Evolutionary conservation across 2,113 vertebrate species (phyloP).

Genomic region (Oreochromis spilurus): DNA sequence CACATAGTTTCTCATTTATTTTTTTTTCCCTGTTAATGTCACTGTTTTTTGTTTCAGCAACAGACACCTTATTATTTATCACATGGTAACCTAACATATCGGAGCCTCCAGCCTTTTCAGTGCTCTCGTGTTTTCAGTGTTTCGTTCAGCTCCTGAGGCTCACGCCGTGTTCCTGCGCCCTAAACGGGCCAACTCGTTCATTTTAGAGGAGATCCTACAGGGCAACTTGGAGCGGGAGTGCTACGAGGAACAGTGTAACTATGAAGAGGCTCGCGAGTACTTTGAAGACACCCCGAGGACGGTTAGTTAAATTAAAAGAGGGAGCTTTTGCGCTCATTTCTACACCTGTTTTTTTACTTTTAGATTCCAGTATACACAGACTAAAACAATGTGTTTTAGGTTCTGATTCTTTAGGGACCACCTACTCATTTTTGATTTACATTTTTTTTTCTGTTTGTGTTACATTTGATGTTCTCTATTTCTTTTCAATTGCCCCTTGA

Average conservation of each 20-base stretch:
- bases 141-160: slow-evolving; percentile 50
- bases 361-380: neutral
- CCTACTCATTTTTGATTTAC: neutral
- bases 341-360: neutral
- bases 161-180: slow-evolving; percentile 70
- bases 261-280: slow-evolving; percentile 85
- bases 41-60: neutral
- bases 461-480: neutral
- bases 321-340: neutral
- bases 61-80: neutral
- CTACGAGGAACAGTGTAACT: slow-evolving; percentile 80
- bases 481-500: neutral
- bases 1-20: neutral
- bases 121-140: slow-evolving; percentile 53
- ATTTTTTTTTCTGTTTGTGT: neutral
- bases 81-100: neutral
- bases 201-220: slow-evolving; percentile 82
- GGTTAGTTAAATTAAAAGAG: neutral
- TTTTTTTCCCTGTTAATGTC: neutral
- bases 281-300: slow-evolving; percentile 77
- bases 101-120: neutral
- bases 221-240: slow-evolving; percentile 90
- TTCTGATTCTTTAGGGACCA: neutral
- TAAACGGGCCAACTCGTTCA: slow-evolving; percentile 69
- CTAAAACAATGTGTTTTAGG: neutral